Conservation (phyloP, 2,888 invertebrate genomes). For the Hecatera dysodea region DNA sequence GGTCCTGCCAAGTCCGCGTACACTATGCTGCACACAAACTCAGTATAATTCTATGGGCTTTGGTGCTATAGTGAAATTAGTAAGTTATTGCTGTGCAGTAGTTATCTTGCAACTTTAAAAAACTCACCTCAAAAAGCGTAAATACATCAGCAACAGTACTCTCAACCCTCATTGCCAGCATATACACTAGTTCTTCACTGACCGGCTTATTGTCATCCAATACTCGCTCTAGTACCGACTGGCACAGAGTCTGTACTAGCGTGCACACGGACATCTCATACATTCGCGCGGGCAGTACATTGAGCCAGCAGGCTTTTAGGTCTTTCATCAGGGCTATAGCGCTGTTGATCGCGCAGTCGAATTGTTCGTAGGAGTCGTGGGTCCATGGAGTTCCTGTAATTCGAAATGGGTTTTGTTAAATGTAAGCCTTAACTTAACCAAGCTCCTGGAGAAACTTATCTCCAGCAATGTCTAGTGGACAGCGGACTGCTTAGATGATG, state of each 20-base stretch:
- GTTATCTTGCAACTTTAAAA: neutral
- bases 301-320: constrained; percentile 78
- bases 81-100: too few species aligned
- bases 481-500: too few species aligned
- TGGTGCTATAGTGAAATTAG: too few species aligned
- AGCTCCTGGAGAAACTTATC: too few species aligned
- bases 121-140: constrained; percentile 81
- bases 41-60: too few species aligned
- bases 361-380: constrained; percentile 78
- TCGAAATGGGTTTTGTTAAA: neutral
- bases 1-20: too few species aligned
- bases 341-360: constrained; percentile 81
- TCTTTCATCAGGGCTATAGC: constrained; percentile 78
- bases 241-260: constrained; percentile 77
- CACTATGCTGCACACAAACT: too few species aligned
- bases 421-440: too few species aligned
- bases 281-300: constrained; percentile 80
- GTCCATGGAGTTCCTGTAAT: constrained; percentile 74
- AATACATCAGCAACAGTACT: constrained; percentile 73
- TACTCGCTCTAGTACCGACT: constrained; percentile 78
- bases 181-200: constrained; percentile 80
- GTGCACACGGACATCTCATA: constrained; percentile 83
- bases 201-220: constrained; percentile 78
- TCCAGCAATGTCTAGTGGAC: too few species aligned
- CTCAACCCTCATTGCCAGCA: constrained; percentile 79